Evolutionary conservation across 2,113 vertebrate species (phyloP), one percentile per base, ranked within the genome.

Genomic region (Antigone vipio): DNA sequence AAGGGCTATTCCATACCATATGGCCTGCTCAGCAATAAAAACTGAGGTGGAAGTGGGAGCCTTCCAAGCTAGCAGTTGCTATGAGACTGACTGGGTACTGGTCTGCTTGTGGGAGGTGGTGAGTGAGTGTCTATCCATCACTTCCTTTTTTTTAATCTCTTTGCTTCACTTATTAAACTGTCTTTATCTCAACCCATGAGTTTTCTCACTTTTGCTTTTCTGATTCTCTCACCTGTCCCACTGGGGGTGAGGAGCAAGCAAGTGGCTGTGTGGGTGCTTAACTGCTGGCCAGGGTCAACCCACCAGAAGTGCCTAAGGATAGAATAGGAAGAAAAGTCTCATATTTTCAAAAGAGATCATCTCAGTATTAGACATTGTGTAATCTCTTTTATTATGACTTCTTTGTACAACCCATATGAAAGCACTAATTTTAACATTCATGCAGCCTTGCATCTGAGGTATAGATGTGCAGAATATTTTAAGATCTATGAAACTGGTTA

Each of bases 181-280:
- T 26, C 18, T 42, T 72, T 73, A 63, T 52, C 22, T 67, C 42
- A 82, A 17, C 15, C 35, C 27, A 49, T 2, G 2, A 20, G 12
- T 52, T 83, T 40, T 83, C 22, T 72, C 45, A 58, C n/a, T 58
- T 96, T 71, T 50, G 9, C 13, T 71, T 26, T 59, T 52, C 42
- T 73, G 13, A 53, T 78, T 93, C 40, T 49, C 44, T 53, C n/a
- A 53, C 18, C 26, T 90, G 3, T 59, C n/a, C 56, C 34, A 44
- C 16, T 0, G 1, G 7, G 17, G 12, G 4, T 56, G 49, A 5
- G 20, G 15, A 85, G 34, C 1, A 3, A 71, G 26, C 0, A 0
- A 50, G 17, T 0, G 1, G 22, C 18, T 64, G 9, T 73, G 72
- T 68, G 34, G 15, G 26, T 63, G 10, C 12, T 58, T 42, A 45